Base-by-base conservation (phyloP, 92 coral and sea anemone species). In the Blastomussa wellsi region DNA sequence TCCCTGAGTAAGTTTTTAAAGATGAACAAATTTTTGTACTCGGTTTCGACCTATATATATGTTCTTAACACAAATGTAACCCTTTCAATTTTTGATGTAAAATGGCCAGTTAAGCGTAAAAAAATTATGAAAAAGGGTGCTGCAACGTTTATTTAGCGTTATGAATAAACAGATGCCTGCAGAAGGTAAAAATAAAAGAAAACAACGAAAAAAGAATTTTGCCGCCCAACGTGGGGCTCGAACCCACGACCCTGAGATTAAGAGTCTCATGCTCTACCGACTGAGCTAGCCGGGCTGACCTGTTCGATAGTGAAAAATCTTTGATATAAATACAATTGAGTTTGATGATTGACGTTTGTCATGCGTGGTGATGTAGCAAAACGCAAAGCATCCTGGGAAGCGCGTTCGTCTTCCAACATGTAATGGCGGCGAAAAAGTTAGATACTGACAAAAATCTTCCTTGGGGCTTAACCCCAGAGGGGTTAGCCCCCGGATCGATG, bases 201-300 rank as follows among this genome's bases (percentile, higher is more conserved):
- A 68, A 19, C 7, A 44, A 19, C 14, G 49, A 79, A 70, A 51
- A 13, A 65, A 48, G 48, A 65, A 35, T 0, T 44, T 3, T 11
- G 38, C 19, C 94, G 95, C 95, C 98, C 95, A 92, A 93, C 94
- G 97, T 91, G 97, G 95, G 98, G 97, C 97, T 95, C 98, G 98
- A 95, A 95, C 98, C 98, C 97, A 91, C 95, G 98, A 93, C 97
- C 97, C 98, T 93, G 94, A 87, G 97, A 95, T 95, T 95, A 95
- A 93, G 95, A 95, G 97, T 95, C 98, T 87, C 93, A 93, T 93
- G 98, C 98, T 95, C 98, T 93, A 95, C 98, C 98, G 97, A 95
- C 98, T 93, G 97, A 93, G 97, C 97, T 95, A 93, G 94, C 95
- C 97, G 97, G 97, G 98, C 97, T 19, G 29, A 44, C n/a, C 5